Evolutionary conservation across 2,888 invertebrate genomes (phyloP).

Genomic region (Ormyrus thymus): DNA sequence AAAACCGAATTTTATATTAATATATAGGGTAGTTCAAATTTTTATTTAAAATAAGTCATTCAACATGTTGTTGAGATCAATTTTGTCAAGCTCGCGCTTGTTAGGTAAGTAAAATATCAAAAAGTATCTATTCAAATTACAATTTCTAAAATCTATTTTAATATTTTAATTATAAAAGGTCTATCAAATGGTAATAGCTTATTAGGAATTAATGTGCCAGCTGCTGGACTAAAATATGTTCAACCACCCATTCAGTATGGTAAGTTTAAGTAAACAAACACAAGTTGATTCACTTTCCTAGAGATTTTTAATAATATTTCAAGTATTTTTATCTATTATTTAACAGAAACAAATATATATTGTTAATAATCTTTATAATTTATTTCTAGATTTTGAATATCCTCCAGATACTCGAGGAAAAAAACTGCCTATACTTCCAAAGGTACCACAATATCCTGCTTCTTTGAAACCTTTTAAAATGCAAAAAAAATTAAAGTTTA

Average conservation of each 20-base stretch:
- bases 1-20: neutral
- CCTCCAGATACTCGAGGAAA: conserved; percentile 77
- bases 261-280: conserved; percentile 63
- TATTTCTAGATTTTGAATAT: conserved; percentile 63
- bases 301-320: conserved; percentile 6
- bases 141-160: conserved; percentile 4
- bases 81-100: conserved; percentile 7
- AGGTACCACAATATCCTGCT: conserved; percentile 82
- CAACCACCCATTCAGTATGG: conserved; percentile 82
- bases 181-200: conserved; percentile 20
- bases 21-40: neutral
- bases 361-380: conserved; percentile 15
- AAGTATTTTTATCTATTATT: conserved; percentile 22
- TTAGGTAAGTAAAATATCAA: conserved; percentile 35
- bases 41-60: neutral
- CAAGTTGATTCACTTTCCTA: conserved; percentile 18
- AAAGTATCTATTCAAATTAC: neutral
- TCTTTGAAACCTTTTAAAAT: conserved; percentile 87
- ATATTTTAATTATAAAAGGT: conserved; percentile 17
- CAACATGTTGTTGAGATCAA: conserved; percentile 34
- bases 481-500: conserved; percentile 87
- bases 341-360: conserved; percentile 41
- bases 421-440: conserved; percentile 83
- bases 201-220: conserved; percentile 60
- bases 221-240: conserved; percentile 82